These are phyloP conservation scores for Agrotis ipsilon DNA, from an alignment of 2,888 invertebrate species.

Conservation along the genomic window DNA sequence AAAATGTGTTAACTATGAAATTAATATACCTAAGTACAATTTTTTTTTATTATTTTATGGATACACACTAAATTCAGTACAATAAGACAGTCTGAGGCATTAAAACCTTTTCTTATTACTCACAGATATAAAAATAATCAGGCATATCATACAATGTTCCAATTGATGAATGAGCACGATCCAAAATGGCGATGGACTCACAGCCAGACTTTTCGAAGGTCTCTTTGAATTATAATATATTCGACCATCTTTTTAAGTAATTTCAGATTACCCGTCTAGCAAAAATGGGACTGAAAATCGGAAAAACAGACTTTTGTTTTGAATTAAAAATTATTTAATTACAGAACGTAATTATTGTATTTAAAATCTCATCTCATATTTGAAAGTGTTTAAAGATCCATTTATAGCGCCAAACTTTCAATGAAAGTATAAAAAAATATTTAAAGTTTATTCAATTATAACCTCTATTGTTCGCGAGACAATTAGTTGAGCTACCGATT, in stretches of 20 bases:
- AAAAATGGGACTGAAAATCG: neutral
- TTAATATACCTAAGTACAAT: constrained; percentile 43
- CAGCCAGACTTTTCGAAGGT: too few relatives aligned
- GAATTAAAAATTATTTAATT: too few relatives aligned
- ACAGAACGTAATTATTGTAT: too few relatives aligned
- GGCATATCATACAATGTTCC: neutral
- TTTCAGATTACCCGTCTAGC: too few relatives aligned
- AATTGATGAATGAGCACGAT: constrained; percentile 44
- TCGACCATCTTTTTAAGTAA: too few relatives aligned
- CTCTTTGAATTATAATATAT: too few relatives aligned
- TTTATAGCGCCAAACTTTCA: neutral
- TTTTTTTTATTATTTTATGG: constrained; percentile 17
- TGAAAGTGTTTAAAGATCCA: too few relatives aligned
- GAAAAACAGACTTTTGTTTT: too few relatives aligned
- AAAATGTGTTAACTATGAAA: constrained; percentile 20
- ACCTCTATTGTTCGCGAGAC: neutral
- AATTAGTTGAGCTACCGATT: neutral
- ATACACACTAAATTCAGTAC: neutral
- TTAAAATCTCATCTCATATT: too few relatives aligned
- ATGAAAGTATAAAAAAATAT: neutral
- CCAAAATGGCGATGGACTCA: constrained; percentile 39
- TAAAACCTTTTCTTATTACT: neutral
- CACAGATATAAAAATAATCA: neutral
- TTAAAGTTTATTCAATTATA: too few relatives aligned
- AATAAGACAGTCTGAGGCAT: neutral